Evolutionary conservation across 2,113 vertebrate species (phyloP).

Genomic region (Gallinago undulata): DNA sequence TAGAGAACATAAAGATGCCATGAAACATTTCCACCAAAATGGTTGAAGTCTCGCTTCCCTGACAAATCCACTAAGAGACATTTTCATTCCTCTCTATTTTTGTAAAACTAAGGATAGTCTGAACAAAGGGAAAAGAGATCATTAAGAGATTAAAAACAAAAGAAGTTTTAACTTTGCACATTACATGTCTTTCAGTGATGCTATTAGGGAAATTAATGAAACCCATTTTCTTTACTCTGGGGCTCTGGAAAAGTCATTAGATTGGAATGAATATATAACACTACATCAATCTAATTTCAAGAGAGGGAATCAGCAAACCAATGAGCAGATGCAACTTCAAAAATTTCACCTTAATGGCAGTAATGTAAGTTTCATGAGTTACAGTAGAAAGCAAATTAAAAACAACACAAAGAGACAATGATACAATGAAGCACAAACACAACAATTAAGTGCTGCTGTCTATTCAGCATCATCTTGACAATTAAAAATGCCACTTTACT

Average conservation of each 20-base stretch:
- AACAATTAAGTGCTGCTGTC: constrained; percentile 40
- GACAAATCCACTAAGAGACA: constrained; percentile 27
- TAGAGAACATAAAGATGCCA: constrained; percentile 51
- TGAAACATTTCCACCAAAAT: constrained; percentile 47
- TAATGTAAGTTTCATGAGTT: constrained; percentile 65
- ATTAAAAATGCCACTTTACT: constrained; percentile 52
- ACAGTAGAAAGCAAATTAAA: constrained; percentile 70
- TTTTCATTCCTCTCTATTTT: constrained; percentile 53
- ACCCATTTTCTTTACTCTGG: constrained; percentile 68
- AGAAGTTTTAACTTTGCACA: constrained; percentile 54
- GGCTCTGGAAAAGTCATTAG: constrained; percentile 69
- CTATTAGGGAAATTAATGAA: constrained; percentile 75
- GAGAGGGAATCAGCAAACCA: constrained; percentile 63
- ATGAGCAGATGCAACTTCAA: constrained; percentile 56
- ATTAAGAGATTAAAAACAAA: constrained; percentile 72
- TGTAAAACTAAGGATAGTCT: constrained; percentile 38
- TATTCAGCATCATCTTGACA: constrained; percentile 55
- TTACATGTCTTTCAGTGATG: constrained; percentile 66
- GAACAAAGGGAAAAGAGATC: constrained; percentile 61
- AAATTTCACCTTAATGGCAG: constrained; percentile 67
- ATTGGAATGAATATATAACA: constrained; percentile 70
- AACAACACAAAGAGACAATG: constrained; percentile 61
- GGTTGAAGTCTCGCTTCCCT: constrained; percentile 40
- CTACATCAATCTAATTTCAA: constrained; percentile 73
- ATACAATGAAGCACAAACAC: constrained; percentile 52